phyloP scores from a whole-genome alignment of 2,797 vertebrate genomes.

The Artibeus lituratus region DNA sequence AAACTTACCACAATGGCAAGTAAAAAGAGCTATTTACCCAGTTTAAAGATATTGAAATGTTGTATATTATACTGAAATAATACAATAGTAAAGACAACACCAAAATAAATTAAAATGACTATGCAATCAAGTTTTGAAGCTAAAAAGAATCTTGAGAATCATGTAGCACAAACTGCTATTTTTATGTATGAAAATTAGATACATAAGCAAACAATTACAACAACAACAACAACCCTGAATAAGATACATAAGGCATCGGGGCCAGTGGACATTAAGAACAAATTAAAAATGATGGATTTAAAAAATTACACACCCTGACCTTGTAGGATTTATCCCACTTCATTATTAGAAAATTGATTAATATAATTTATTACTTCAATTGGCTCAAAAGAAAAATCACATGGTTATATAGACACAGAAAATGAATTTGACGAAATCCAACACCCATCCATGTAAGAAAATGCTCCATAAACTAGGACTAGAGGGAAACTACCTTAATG shows the following conservation, averaged over 20 bases:
- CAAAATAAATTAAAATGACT: not conserved
- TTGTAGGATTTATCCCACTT: not conserved
- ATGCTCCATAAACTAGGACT: not conserved
- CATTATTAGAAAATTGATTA: not conserved
- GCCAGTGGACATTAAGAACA: not conserved
- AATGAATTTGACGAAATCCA: not conserved
- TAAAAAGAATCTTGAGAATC: not conserved
- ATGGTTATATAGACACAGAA: not conserved
- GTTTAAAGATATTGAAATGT: not conserved
- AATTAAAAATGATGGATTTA: not conserved
- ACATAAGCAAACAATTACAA: not conserved
- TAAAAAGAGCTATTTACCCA: not conserved
- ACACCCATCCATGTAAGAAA: not conserved
- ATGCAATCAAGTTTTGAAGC: not conserved
- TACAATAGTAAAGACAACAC: not conserved
- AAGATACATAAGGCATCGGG: not conserved
- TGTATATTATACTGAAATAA: not conserved
- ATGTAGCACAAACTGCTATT: not conserved
- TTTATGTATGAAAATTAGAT: not conserved
- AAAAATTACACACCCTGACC: not conserved
- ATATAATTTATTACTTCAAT: not conserved
- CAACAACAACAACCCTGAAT: not conserved
- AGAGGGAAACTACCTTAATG: not conserved
- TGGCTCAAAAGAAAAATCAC: not conserved
- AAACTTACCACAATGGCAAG: not conserved